Conservation (phyloP, 2,888 invertebrate genomes). For the Brassicogethes aeneus region DNA sequence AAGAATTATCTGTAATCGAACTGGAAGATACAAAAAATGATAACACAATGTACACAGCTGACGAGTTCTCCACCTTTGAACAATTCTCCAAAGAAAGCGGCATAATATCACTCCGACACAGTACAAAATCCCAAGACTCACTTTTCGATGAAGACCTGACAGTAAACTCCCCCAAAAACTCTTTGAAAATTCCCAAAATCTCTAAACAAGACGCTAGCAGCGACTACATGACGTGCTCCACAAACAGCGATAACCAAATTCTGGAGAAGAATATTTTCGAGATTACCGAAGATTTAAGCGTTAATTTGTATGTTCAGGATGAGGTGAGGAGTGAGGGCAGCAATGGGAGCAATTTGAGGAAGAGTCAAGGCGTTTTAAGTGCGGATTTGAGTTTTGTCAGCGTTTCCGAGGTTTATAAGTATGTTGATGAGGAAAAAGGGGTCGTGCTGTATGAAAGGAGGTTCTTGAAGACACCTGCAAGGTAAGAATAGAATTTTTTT, state of each 20-base stretch:
- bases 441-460: conserved; percentile 61
- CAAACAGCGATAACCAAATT: conserved; percentile 19
- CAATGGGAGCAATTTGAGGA: conserved; percentile 13
- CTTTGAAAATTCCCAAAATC: neutral
- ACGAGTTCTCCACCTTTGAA: conserved; percentile 8
- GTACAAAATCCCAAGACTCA: conserved; percentile 5
- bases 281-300: conserved; percentile 20
- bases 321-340: conserved; percentile 1
- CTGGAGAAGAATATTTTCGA: conserved; percentile 30
- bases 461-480: conserved; percentile 45
- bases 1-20: conserved; percentile 3
- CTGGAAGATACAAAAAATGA: neutral
- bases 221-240: conserved; percentile 34
- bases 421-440: conserved; percentile 62
- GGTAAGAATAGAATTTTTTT: conserved; percentile 40
- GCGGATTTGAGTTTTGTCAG: conserved; percentile 42
- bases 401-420: conserved; percentile 65
- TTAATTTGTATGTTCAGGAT: conserved; percentile 6
- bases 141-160: neutral
- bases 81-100: conserved; percentile 32
- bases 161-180: conserved; percentile 1
- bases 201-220: conserved; percentile 23
- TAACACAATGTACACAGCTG: neutral
- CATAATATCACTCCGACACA: conserved; percentile 26
- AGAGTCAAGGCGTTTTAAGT: conserved; percentile 12